These are phyloP conservation scores for Zaprionus gabonicus DNA, from an alignment of 1,140 invertebrate genomes.

Conservation along the genomic window DNA sequence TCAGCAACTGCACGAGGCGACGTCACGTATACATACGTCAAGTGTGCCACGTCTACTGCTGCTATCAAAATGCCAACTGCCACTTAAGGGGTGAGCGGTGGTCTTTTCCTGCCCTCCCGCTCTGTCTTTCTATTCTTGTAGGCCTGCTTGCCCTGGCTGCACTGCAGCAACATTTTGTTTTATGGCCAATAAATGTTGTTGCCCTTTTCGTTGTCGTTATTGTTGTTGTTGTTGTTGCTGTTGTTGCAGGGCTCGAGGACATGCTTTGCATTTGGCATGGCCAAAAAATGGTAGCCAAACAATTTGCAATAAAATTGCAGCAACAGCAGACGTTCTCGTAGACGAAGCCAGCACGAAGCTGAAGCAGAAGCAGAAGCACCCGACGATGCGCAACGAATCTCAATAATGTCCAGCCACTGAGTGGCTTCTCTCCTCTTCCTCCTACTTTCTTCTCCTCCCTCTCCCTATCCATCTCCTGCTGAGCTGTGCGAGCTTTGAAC, in stretches of 20 bases:
- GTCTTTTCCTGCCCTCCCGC: background rate
- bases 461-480: conserved; percentile 1
- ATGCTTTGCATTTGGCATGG: conserved; percentile 67
- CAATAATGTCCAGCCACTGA: conserved; percentile 63
- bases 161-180: conserved; percentile 59
- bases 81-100: conserved; percentile 30
- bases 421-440: conserved; percentile 32
- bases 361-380: background rate
- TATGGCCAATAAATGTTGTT: conserved; percentile 40
- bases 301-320: conserved; percentile 79
- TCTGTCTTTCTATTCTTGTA: conserved; percentile 16
- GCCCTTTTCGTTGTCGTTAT: background rate
- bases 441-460: background rate
- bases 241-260: conserved; percentile 50
- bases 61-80: conserved; percentile 17
- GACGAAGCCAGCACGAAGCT: background rate
- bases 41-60: conserved; percentile 32
- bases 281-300: conserved; percentile 63
- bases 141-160: conserved; percentile 41
- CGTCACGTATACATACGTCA: conserved; percentile 51
- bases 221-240: background rate
- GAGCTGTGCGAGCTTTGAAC: conserved; percentile 63
- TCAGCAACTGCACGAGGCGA: background rate
- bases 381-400: conserved; percentile 37
- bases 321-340: conserved; percentile 6